phyloP scores from a whole-genome alignment of 1,140 invertebrate genomes.

The Achroia grisella region DNA sequence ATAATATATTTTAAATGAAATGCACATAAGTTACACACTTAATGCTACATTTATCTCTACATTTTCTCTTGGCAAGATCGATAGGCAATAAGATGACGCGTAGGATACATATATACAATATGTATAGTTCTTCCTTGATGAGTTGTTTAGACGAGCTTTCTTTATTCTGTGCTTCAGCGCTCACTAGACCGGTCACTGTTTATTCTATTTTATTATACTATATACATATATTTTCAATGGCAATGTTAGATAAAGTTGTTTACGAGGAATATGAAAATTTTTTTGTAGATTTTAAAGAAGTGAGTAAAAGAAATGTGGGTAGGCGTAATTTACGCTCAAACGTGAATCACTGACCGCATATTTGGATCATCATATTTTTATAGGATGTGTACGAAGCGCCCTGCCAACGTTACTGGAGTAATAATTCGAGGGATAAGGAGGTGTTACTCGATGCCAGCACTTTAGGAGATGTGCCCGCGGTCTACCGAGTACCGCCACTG shows the following conservation, averaged over 20 bases:
- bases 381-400: constrained; percentile 45
- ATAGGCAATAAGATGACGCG: too few relatives aligned
- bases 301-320: neutral
- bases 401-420: constrained; percentile 39
- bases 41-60: too few relatives aligned
- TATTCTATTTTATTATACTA: neutral
- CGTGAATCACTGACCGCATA: too few relatives aligned
- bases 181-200: constrained; percentile 27
- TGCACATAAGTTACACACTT: too few relatives aligned
- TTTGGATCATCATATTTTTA: constrained; percentile 9
- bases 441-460: constrained; percentile 73
- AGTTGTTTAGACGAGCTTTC: constrained; percentile 19
- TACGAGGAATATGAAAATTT: neutral
- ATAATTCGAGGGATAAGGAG: constrained; percentile 35
- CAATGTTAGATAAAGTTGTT: neutral
- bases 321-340: too few relatives aligned
- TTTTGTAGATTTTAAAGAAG: neutral
- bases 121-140: too few relatives aligned
- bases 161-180: constrained; percentile 31
- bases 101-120: too few relatives aligned
- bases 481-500: constrained; percentile 77
- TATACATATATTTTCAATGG: neutral
- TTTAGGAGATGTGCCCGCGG: constrained; percentile 77
- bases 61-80: too few relatives aligned
- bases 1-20: too few relatives aligned